Evolutionary conservation across 2,797 vertebrate species (phyloP).

Genomic region (Mus spretus): DNA sequence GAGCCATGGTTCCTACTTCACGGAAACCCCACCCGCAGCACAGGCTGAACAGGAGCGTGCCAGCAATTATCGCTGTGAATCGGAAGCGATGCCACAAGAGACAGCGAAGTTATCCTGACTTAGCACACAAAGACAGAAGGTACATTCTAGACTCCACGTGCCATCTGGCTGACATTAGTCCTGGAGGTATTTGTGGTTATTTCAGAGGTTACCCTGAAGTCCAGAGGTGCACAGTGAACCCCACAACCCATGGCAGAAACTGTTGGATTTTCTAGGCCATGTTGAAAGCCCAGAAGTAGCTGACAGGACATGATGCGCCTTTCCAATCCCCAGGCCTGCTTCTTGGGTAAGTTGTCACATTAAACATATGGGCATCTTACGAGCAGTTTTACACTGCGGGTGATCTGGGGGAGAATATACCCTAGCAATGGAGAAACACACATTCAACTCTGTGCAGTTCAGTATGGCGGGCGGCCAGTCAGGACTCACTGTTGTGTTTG

Average conservation of each 20-base stretch:
- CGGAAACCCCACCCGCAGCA: rapidly evolving
- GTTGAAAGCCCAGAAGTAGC: neutral
- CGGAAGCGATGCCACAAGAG: neutral
- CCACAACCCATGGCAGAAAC: neutral
- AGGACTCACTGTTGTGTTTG: neutral
- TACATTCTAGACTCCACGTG: neutral
- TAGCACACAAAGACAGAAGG: neutral
- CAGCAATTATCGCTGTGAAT: neutral
- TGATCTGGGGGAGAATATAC: neutral
- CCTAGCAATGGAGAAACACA: neutral
- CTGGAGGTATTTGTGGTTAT: conserved; percentile 17
- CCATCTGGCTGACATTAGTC: neutral
- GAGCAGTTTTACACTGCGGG: neutral
- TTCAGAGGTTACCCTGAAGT: conserved; percentile 11
- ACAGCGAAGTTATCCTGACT: neutral
- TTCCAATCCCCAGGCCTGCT: neutral
- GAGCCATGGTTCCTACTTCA: neutral
- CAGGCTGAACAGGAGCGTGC: neutral
- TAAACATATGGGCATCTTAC: neutral
- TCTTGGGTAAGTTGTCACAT: neutral
- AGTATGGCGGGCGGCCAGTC: neutral
- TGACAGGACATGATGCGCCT: neutral
- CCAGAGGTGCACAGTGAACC: neutral
- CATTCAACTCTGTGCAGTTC: neutral
- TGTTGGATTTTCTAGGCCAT: neutral